Percentiles rank a stretch among this genome's conserved stretches.
These are phyloP conservation scores for Pteronotus mesoamericanus DNA, from an alignment of 2,797 vertebrate species.

Conservation along the genomic window DNA sequence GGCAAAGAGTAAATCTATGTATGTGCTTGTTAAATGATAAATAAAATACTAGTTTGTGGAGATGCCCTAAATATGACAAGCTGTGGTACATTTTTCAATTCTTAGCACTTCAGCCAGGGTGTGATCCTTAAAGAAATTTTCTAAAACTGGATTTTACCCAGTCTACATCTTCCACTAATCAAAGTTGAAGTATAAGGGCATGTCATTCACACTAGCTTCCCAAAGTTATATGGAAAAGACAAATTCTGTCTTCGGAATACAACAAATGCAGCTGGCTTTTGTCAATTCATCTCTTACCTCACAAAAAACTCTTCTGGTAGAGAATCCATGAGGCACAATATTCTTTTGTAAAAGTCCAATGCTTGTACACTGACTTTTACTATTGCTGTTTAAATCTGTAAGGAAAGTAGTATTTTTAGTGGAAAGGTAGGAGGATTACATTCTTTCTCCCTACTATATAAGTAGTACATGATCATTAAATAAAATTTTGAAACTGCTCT, in stretches of 20 bases:
- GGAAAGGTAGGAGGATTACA: not conserved
- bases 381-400: conserved; percentile 48
- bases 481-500: not conserved
- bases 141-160: conserved; percentile 4
- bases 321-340: conserved; percentile 63
- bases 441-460: not conserved
- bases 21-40: not conserved
- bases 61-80: not conserved
- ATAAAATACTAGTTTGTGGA: not conserved
- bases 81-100: not conserved
- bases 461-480: not conserved
- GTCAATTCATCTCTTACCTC: conserved; percentile 49
- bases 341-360: conserved; percentile 27
- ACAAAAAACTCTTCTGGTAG: conserved; percentile 50
- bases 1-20: not conserved
- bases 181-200: not conserved
- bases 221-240: conserved; percentile 2
- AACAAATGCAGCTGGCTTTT: not conserved
- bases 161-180: not conserved
- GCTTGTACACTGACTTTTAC: conserved; percentile 25
- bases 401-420: conserved; percentile 53
- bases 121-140: not conserved
- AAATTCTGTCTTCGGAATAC: not conserved
- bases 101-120: not conserved
- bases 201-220: not conserved